Percentiles rank a stretch among this genome's conserved stretches.
phyloP scores from a whole-genome alignment of 2,797 vertebrate species.

The Thamnophis elegans region DNA sequence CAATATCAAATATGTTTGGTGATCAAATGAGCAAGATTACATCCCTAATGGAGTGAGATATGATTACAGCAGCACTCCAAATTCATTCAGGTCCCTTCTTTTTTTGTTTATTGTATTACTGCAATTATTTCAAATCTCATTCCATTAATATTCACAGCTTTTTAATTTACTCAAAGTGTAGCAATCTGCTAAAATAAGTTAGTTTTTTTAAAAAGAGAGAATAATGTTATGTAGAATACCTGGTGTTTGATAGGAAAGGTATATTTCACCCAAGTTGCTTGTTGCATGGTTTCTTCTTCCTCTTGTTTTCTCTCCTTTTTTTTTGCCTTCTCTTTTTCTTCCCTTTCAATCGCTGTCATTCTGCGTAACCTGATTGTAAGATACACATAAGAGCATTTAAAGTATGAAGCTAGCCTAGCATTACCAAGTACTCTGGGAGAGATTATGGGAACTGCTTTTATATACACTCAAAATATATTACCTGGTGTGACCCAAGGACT shows the following conservation, averaged over 20 bases:
- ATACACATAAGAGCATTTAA: conserved; percentile 3
- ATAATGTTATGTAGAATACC: conserved; percentile 68
- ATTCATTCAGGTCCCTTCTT: neutral
- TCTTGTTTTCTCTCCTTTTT: conserved; percentile 96
- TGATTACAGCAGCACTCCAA: neutral
- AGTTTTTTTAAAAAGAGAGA: neutral
- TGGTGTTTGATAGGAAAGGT: conserved; percentile 97
- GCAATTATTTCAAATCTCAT: neutral
- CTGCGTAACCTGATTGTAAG: conserved; percentile 82
- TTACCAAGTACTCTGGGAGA: neutral
- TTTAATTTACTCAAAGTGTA: neutral
- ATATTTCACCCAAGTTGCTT: conserved; percentile 98
- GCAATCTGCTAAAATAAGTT: neutral
- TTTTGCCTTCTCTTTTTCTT: conserved; percentile 97
- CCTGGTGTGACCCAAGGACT: conserved; percentile 96
- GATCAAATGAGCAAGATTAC: neutral
- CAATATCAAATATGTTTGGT: neutral
- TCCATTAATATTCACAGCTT: neutral
- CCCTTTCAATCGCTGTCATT: conserved; percentile 95
- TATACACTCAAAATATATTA: conserved; percentile 58
- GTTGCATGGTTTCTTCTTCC: conserved; percentile 96
- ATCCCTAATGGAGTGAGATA: neutral
- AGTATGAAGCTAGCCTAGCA: neutral
- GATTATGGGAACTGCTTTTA: neutral
- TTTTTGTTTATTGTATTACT: neutral